Evolutionary conservation across 1,140 invertebrate species (phyloP).

Genomic region (Phocides pigmalion): DNA sequence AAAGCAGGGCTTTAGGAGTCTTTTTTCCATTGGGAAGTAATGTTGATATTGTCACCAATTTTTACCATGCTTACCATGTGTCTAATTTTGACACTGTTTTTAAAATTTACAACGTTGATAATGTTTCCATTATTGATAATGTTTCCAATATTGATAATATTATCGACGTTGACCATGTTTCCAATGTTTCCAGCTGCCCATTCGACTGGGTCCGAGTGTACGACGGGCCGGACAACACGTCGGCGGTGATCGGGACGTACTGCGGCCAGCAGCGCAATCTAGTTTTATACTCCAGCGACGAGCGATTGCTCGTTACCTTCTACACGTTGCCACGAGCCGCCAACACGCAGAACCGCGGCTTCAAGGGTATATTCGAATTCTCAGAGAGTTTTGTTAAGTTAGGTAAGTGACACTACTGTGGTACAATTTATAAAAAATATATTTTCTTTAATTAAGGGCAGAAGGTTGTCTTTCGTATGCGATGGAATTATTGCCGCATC

Average conservation of each 20-base stretch:
- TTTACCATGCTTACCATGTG: too few relatives aligned
- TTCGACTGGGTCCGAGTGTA: constrained; percentile 99
- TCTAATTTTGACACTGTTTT: too few relatives aligned
- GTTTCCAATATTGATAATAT: too few relatives aligned
- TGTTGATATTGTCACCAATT: too few relatives aligned
- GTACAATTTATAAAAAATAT: too few relatives aligned
- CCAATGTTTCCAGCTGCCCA: constrained; percentile 91
- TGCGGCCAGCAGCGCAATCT: constrained; percentile 98
- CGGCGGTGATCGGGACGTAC: constrained; percentile 97
- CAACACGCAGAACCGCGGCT: constrained; percentile 96
- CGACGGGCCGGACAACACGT: constrained; percentile 94
- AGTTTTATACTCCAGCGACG: constrained; percentile 96
- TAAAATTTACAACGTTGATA: too few relatives aligned
- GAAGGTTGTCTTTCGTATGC: too few relatives aligned
- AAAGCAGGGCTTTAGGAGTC: too few relatives aligned
- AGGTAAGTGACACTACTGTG: constrained; percentile 85
- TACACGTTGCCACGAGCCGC: constrained; percentile 94
- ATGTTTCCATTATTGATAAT: too few relatives aligned
- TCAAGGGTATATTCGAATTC: constrained; percentile 98
- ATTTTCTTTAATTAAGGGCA: too few relatives aligned
- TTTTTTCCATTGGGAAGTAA: too few relatives aligned
- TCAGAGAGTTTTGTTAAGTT: constrained; percentile 98
- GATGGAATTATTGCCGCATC: too few relatives aligned
- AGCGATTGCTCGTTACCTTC: constrained; percentile 95
- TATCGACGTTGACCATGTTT: not conserved